These are phyloP conservation scores for Orycteropus afer DNA, from an alignment of 2,113 vertebrate species.

Conservation along the genomic window DNA sequence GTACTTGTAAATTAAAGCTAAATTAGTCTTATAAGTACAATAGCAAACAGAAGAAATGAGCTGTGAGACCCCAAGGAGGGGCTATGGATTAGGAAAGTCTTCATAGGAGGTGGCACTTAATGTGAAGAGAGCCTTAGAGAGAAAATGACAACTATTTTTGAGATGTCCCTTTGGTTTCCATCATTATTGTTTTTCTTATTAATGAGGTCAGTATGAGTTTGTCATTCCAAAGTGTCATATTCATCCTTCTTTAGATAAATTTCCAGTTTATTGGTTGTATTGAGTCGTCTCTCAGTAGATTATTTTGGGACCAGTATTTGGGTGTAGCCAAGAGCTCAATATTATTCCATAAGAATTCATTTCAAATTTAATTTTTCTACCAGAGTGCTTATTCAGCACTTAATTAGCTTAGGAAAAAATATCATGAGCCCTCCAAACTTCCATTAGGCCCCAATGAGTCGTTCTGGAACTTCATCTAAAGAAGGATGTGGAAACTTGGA, in stretches of 20 bases:
- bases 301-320: conserved; percentile 8
- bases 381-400: conserved; percentile 34
- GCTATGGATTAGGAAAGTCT: not conserved
- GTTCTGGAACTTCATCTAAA: conserved; percentile 34
- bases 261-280: not conserved
- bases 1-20: not conserved
- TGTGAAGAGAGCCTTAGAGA: not conserved
- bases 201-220: not conserved
- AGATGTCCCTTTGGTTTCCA: not conserved
- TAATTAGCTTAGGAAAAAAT: conserved; percentile 42
- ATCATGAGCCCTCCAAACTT: conserved; percentile 50
- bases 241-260: conserved; percentile 60
- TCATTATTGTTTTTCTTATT: not conserved
- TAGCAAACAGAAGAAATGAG: not conserved
- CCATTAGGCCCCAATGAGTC: not conserved
- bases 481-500: conserved; percentile 5
- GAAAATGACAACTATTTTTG: not conserved
- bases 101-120: not conserved
- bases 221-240: conserved; percentile 22
- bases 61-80: not conserved
- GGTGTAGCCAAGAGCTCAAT: not conserved
- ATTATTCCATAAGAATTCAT: not conserved
- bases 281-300: not conserved
- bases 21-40: not conserved
- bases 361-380: conserved; percentile 38